These are phyloP conservation scores for Dastarcus helophoroides DNA, from an alignment of 2,888 invertebrate species.

Conservation along the genomic window DNA sequence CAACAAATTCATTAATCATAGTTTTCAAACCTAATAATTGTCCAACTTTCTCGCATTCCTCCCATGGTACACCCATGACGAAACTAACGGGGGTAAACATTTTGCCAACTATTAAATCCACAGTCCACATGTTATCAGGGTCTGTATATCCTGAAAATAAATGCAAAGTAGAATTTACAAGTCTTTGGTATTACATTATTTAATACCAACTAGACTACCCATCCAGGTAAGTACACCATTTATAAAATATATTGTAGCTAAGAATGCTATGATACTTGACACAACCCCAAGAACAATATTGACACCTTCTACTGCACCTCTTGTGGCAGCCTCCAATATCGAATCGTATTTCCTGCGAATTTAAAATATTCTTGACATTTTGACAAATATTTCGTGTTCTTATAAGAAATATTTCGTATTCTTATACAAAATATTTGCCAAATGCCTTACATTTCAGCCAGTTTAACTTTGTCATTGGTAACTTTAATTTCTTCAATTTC, in stretches of 20 bases:
- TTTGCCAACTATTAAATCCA: slow-evolving; percentile 74
- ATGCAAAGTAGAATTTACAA: not conserved
- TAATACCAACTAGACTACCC: slow-evolving; percentile 66
- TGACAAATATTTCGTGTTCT: too few relatives aligned
- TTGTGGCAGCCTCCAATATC: slow-evolving; percentile 80
- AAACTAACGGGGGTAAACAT: slow-evolving; percentile 84
- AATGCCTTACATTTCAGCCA: slow-evolving; percentile 55
- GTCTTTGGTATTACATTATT: not conserved
- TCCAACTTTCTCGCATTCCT: slow-evolving; percentile 66
- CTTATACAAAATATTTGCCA: too few relatives aligned
- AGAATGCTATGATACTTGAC: slow-evolving; percentile 85
- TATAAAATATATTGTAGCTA: slow-evolving; percentile 75
- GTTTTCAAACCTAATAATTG: slow-evolving; percentile 81
- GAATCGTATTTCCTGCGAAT: slow-evolving; percentile 72
- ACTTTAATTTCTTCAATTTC: slow-evolving; percentile 76
- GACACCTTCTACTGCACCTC: slow-evolving; percentile 75
- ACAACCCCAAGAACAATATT: slow-evolving; percentile 74
- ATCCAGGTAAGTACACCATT: slow-evolving; percentile 74
- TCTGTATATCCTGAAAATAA: slow-evolving; percentile 22
- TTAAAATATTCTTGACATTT: too few relatives aligned
- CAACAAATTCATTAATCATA: slow-evolving; percentile 86
- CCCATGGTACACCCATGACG: slow-evolving; percentile 72
- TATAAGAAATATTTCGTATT: too few relatives aligned
- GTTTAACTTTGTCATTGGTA: slow-evolving; percentile 60
- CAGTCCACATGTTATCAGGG: slow-evolving; percentile 39